Percentiles rank a stretch among this genome's conserved stretches.
phyloP scores from a whole-genome alignment of 2,113 vertebrate genomes.

The Hippocampus comes region DNA sequence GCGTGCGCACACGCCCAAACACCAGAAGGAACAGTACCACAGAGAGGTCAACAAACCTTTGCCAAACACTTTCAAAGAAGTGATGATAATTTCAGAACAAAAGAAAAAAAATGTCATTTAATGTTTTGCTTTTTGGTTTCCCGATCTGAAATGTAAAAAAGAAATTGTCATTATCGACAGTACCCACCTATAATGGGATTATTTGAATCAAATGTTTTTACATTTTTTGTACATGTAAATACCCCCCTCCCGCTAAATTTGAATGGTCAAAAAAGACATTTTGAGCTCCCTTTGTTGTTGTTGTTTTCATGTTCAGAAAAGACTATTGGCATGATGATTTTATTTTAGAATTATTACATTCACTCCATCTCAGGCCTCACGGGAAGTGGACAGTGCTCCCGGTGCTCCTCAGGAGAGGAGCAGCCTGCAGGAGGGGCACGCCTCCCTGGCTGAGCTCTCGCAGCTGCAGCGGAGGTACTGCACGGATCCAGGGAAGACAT shows the following conservation, averaged over 20 bases:
- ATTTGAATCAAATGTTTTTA: too few species aligned
- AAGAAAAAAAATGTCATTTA: too few species aligned
- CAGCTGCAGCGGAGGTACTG: conserved; percentile 81
- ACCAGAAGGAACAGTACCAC: conserved; percentile 65
- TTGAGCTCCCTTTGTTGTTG: too few species aligned
- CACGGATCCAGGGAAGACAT: not conserved
- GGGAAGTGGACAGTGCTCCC: conserved; percentile 77
- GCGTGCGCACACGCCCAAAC: conserved; percentile 50
- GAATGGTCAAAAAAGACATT: too few species aligned
- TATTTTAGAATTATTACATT: not conserved
- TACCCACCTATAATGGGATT: too few species aligned
- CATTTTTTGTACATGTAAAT: not conserved
- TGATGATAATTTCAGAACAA: too few species aligned
- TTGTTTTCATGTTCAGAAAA: too few species aligned
- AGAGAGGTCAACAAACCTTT: conserved; percentile 64
- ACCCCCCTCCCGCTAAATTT: not conserved
- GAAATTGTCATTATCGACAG: too few species aligned
- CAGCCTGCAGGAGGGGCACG: conserved; percentile 55
- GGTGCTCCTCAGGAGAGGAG: conserved; percentile 84
- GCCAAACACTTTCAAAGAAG: too few species aligned
- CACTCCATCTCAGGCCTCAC: conserved; percentile 63
- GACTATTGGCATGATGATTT: too few species aligned
- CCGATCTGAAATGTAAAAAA: too few species aligned
- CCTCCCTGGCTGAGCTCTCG: conserved; percentile 70
- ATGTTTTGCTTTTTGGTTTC: too few species aligned